phyloP scores from a whole-genome alignment of 2,888 invertebrate species.

The Psylliodes chrysocephalus region DNA sequence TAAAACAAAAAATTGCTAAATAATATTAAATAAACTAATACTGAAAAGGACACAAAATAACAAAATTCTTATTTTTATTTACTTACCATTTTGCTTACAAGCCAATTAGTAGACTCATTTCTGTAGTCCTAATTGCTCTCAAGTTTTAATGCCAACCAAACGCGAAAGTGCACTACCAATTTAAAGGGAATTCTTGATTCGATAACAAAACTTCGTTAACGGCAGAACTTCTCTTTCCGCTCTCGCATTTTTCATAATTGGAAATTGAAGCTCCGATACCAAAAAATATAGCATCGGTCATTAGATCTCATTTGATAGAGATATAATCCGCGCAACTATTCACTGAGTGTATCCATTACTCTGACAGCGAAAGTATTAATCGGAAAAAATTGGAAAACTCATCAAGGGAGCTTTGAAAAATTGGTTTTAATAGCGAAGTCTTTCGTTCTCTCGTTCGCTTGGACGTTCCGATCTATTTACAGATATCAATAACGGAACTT shows the following conservation, averaged over 20 bases:
- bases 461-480: slow-evolving; percentile 3
- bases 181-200: background rate
- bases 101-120: too few species aligned
- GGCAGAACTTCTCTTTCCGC: background rate
- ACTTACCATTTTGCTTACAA: too few species aligned
- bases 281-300: slow-evolving; percentile 19
- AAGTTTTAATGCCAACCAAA: too few species aligned
- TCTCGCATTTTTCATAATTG: background rate
- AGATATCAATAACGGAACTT: background rate
- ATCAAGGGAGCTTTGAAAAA: slow-evolving; percentile 5
- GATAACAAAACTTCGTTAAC: background rate
- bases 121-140: too few species aligned
- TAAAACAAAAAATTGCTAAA: too few species aligned
- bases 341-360: slow-evolving; percentile 1
- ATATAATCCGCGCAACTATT: slow-evolving; percentile 5
- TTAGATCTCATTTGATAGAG: slow-evolving; percentile 5
- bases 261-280: slow-evolving; percentile 4
- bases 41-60: too few species aligned
- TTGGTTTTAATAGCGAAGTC: slow-evolving; percentile 4
- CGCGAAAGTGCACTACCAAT: too few species aligned
- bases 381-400: slow-evolving; percentile 10
- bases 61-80: too few species aligned
- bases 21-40: too few species aligned
- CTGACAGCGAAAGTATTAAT: background rate
- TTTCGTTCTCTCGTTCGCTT: background rate